A percentile compares a stretch with the other conserved stretches of the same genome.
Evolutionary conservation across 2,888 invertebrate species (phyloP).

Genomic region (Antitype chi): DNA sequence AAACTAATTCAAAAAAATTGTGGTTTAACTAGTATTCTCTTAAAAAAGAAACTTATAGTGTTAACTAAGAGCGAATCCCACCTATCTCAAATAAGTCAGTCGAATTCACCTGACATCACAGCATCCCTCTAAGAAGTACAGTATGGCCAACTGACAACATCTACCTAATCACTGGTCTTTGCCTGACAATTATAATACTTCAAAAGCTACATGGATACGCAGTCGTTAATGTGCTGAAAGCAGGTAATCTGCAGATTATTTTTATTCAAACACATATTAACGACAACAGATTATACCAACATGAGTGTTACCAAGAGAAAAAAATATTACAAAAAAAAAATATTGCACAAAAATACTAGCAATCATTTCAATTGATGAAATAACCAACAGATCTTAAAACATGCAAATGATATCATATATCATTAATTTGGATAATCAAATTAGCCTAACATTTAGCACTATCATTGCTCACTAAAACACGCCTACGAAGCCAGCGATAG

Average conservation of each 20-base stretch:
- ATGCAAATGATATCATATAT: constrained; percentile 86
- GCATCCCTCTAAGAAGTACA: constrained; percentile 73
- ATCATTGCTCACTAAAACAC: constrained; percentile 54
- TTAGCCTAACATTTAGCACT: constrained; percentile 67
- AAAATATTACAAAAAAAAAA: constrained; percentile 63
- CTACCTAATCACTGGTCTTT: constrained; percentile 67
- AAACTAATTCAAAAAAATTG: constrained; percentile 74
- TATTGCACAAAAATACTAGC: constrained; percentile 82
- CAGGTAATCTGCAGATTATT: constrained; percentile 8
- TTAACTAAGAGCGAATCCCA: constrained; percentile 75
- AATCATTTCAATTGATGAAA: constrained; percentile 70
- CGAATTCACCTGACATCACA: constrained; percentile 80
- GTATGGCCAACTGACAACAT: constrained; percentile 74
- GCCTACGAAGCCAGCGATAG: constrained; percentile 47
- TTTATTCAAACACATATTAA: constrained; percentile 26
- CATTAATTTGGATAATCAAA: constrained; percentile 80
- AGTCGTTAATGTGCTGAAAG: constrained; percentile 21
- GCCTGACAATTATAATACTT: constrained; percentile 54
- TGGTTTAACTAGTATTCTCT: constrained; percentile 71
- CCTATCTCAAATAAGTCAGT: constrained; percentile 79
- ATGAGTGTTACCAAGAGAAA: constrained; percentile 68
- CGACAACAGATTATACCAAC: constrained; percentile 55
- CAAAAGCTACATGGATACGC: constrained; percentile 38
- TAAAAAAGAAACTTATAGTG: constrained; percentile 72
- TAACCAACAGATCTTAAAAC: constrained; percentile 78